phyloP scores from a whole-genome alignment of 2,113 vertebrate species.

The Rallus limicola region DNA sequence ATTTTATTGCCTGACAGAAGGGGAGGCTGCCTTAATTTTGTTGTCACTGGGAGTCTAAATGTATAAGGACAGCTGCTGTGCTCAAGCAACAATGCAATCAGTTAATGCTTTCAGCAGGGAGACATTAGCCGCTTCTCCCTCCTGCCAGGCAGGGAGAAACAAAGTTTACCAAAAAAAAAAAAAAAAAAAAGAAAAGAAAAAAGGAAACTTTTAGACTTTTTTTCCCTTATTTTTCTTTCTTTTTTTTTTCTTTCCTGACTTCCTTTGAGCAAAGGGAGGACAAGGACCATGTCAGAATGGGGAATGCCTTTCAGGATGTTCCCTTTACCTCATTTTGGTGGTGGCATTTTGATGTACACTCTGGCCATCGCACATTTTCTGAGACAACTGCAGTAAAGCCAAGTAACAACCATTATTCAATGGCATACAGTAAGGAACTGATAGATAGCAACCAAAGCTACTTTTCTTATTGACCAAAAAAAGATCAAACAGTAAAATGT shows the following conservation, averaged over 20 bases:
- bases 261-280: background rate
- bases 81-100: constrained; percentile 76
- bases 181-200: background rate
- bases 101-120: constrained; percentile 78
- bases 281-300: background rate
- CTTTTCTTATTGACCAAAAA: background rate
- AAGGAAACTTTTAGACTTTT: constrained; percentile 20
- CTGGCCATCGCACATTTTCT: background rate
- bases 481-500: background rate
- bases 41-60: constrained; percentile 78
- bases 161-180: constrained; percentile 54
- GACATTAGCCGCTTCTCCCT: constrained; percentile 69
- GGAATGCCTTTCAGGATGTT: background rate
- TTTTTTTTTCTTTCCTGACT: background rate
- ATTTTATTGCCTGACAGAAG: constrained; percentile 71
- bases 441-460: background rate
- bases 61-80: constrained; percentile 78
- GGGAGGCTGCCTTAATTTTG: constrained; percentile 74
- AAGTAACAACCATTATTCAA: background rate
- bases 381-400: background rate
- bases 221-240: background rate
- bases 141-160: constrained; percentile 69
- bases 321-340: background rate
- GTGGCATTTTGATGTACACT: accelerated
- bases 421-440: background rate